Base-by-base conservation (phyloP, 2,888 invertebrate species). In the Epistrophe grossulariae region DNA sequence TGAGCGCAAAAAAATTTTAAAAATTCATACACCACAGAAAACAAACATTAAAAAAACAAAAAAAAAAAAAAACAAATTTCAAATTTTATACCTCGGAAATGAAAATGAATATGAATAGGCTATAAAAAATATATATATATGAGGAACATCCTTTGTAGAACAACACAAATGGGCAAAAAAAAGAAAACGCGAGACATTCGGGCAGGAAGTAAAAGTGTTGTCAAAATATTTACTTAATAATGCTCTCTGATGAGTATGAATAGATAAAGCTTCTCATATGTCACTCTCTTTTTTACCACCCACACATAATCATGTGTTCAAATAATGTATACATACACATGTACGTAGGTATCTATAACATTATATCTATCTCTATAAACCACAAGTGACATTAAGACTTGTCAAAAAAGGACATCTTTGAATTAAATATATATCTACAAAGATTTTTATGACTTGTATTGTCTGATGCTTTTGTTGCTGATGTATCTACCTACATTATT, bases 301-400 rank as follows among this genome's bases (percentile, higher is more conserved):
- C 68, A 38, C 38, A 60, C 52, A 68, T 28, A 76, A 71, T 62
- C 38, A 57, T 57, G 35, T 70, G 28, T 57, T 81, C 19, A 38
- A 50, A 31, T n/a, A 40, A 15, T 35, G 24, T 24, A 52, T 24
- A 52, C 10, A 1, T 50, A 28, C 15, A 15, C 3, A 24, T 15
- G 19, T 4, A 24, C 7, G 19, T 11, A 50, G 10, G 19, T 11
- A 50, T 4, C 4, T 19, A 19, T 11, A n/a, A n/a, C n/a, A n/a
- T n/a, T n/a, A n/a, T n/a, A 50, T 24, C 5, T 52, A 48, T 3
- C 2, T 13, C 24, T 28, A 28, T 66, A 71, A 76, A 31, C 76
- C 64, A 76, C 40, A 48, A 84, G 17, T 60, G 57, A 40, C 68
- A 74, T 57, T 70, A 62, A 76, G 71, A 17, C 28, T 43, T 59